A percentile compares a stretch with the other conserved stretches of the same genome.
These are phyloP conservation scores for Ictidomys tridecemlineatus DNA, from an alignment of 2,113 vertebrate genomes.

Conservation along the genomic window DNA sequence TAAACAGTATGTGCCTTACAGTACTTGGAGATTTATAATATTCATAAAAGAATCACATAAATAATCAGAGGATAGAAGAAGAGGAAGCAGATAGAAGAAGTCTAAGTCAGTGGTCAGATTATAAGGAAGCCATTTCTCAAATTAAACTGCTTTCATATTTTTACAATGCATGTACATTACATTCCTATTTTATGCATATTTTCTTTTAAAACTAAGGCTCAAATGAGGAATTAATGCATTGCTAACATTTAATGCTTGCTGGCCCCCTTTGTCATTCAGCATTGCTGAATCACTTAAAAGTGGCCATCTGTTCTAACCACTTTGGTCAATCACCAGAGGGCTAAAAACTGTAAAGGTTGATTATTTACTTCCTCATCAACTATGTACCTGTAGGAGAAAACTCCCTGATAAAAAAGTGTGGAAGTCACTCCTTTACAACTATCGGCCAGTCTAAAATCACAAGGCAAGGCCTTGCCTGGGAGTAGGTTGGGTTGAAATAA, in stretches of 20 bases:
- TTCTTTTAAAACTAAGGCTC: not conserved
- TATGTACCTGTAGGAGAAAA: not conserved
- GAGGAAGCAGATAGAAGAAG: not conserved
- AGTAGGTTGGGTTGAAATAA: not conserved
- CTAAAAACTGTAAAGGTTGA: not conserved
- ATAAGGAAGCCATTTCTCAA: conserved; percentile 2
- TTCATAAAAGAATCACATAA: conserved; percentile 25
- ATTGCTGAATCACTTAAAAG: not conserved
- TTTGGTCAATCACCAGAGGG: not conserved
- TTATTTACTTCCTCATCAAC: not conserved
- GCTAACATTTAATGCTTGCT: not conserved
- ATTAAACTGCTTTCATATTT: not conserved
- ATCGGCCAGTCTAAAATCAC: not conserved
- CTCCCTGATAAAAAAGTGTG: not conserved
- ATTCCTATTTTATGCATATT: conserved; percentile 50
- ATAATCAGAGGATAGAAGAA: not conserved
- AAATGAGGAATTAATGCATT: conserved; percentile 6
- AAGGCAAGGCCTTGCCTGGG: not conserved
- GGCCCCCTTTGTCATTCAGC: not conserved
- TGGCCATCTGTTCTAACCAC: not conserved
- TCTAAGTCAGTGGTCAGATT: not conserved
- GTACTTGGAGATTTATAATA: conserved; percentile 24
- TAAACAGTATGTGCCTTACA: not conserved
- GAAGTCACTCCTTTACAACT: not conserved
- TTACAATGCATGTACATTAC: not conserved